Evolutionary conservation across 2,113 vertebrate genomes (phyloP), one percentile per base, ranked within the genome.

Genomic region (Sylvia atricapilla): DNA sequence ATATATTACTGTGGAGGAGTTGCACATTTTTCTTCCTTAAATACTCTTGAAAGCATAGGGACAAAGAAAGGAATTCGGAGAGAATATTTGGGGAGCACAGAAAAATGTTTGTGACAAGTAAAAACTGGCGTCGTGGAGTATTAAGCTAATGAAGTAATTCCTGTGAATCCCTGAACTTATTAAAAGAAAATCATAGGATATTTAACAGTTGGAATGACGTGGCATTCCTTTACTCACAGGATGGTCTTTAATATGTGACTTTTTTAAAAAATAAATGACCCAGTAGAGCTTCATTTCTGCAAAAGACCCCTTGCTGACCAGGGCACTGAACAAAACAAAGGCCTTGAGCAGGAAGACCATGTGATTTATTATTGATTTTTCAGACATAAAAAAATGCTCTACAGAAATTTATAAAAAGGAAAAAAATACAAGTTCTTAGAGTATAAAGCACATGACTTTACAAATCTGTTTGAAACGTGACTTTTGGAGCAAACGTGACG

Each of bases 21-120:
- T 62, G 86, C 43, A 92, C 93, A 95, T 95, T 96, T 95, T 96
- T 96, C 92, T 97, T 96, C 88, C 86, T 84, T 96, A 97, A 97
- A 97, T 84, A 89, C 88, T 93, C 90, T 69, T 94, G 93, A 96
- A 96, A 89, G 88, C 86, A 1, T 20, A 84, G 90, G 69, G 64
- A 75, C 73, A 93, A 90, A 94, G 69, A 72, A 68, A 72, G 21
- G n/a, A 90, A 90, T 89, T 95, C 66, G 50, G 50, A 72, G 39
- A 74, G 80, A 92, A 92, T 88, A 69, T 73, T 93, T 94, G 33
- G 73, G 76, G 72, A 81, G 41, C 0, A 0, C 10, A 41, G 89
- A 39, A 87, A 95, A 95, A 89, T 58, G 41, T 87, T 96, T 94
- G 49, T 6, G 88, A 93, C 88, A 97, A 69, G 66, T 46, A 43